Conservation (phyloP, 1,140 invertebrate genomes). For the Gryllus bimaculatus region DNA sequence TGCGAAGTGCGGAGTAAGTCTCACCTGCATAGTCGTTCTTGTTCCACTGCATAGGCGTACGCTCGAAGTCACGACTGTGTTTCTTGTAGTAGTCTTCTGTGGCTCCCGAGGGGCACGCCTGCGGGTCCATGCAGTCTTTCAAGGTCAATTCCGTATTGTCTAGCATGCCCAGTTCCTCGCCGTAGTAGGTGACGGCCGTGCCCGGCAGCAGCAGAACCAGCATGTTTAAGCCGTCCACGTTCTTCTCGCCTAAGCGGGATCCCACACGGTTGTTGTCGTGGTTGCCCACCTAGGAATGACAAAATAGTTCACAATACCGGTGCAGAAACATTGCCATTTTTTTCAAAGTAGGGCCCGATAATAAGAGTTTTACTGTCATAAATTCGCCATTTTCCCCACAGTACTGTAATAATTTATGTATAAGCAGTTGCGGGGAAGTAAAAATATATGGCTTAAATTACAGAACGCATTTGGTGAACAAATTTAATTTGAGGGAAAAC, state of each 20-base stretch:
- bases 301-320: no score
- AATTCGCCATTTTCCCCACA: no score
- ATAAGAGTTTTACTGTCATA: no score
- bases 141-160: constrained; percentile 45
- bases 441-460: no score
- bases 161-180: constrained; percentile 73
- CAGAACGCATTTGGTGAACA: no score
- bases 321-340: no score
- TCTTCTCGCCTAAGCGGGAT: constrained; percentile 47
- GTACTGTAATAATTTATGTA: no score
- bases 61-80: constrained; percentile 49
- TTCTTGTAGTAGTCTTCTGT: constrained; percentile 35
- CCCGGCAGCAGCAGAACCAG: constrained; percentile 64
- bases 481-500: no score
- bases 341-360: no score
- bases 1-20: constrained; percentile 24
- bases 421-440: no score
- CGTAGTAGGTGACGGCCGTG: constrained; percentile 69
- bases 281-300: constrained; percentile 46
- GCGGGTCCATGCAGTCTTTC: constrained; percentile 45
- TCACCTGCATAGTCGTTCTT: constrained; percentile 46
- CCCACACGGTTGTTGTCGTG: constrained; percentile 59
- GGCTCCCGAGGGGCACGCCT: constrained; percentile 42
- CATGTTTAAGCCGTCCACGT: constrained; percentile 65
- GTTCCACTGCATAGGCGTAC: constrained; percentile 71